phyloP scores from a whole-genome alignment of 2,888 invertebrate species.

The Eupithecia vulgata region DNA sequence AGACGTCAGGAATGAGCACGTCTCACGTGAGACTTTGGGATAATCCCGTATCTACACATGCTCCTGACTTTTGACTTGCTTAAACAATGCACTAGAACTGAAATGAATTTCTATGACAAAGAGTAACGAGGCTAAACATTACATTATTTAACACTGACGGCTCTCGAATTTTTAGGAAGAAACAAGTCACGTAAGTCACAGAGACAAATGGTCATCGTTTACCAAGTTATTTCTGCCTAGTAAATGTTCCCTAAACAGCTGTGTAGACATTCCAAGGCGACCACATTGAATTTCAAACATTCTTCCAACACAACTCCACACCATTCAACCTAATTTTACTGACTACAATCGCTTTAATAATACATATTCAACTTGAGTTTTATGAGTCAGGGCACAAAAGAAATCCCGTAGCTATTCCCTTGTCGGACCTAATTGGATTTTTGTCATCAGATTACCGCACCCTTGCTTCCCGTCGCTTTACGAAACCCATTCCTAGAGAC shows the following conservation, averaged over 20 bases:
- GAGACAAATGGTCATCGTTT: not conserved
- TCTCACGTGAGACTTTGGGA: no score
- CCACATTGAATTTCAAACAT: conserved; percentile 6
- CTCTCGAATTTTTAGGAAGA: conserved; percentile 4
- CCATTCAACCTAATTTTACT: not conserved
- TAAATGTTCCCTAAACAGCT: conserved; percentile 2
- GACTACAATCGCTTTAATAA: conserved; percentile 5
- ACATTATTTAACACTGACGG: not conserved
- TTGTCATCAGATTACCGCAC: conserved; percentile 48
- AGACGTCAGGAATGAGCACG: no score
- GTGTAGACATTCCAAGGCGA: not conserved
- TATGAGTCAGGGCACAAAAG: conserved; percentile 25
- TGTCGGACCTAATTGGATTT: conserved; percentile 45
- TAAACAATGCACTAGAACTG: not conserved
- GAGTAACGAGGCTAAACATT: not conserved
- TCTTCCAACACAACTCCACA: not conserved
- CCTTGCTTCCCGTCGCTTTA: conserved; percentile 39
- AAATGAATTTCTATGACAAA: not conserved
- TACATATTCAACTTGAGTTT: conserved; percentile 9
- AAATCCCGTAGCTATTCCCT: conserved; percentile 37
- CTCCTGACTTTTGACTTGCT: not conserved
- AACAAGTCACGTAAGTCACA: conserved; percentile 1
- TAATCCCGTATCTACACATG: not conserved
- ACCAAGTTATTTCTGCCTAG: conserved; percentile 7
- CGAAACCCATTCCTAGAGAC: conserved; percentile 35